A percentile compares a stretch with the other conserved stretches of the same genome.
phyloP scores from a whole-genome alignment of 2,888 invertebrate genomes.

The Leucoma salicis region DNA sequence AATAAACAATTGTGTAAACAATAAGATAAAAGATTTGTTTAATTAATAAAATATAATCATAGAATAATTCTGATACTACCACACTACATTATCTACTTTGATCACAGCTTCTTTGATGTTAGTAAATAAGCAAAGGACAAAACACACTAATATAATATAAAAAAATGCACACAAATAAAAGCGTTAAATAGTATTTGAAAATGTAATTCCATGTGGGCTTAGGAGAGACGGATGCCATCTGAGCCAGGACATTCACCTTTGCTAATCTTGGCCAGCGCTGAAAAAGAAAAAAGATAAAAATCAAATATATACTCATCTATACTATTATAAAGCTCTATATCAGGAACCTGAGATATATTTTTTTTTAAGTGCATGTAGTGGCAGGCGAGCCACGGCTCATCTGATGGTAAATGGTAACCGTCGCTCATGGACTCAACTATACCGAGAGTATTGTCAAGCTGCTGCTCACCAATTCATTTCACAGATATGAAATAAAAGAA shows the following conservation, averaged over 20 bases:
- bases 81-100: slow-evolving; percentile 12
- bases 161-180: slow-evolving; percentile 16
- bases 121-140: slow-evolving; percentile 20
- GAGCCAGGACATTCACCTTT: slow-evolving; percentile 85
- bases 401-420: no score
- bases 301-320: no score
- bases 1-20: slow-evolving; percentile 10
- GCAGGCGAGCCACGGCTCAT: no score
- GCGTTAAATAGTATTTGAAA: slow-evolving; percentile 6
- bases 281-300: slow-evolving; percentile 36
- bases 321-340: no score
- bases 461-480: no score
- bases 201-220: slow-evolving; percentile 34
- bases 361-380: no score
- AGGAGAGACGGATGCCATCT: slow-evolving; percentile 83
- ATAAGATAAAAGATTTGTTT: slow-evolving; percentile 1
- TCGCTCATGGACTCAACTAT: no score
- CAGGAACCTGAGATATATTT: no score
- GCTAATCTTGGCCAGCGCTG: slow-evolving; percentile 82
- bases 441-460: no score
- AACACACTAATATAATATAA: slow-evolving; percentile 8
- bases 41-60: background rate
- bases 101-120: slow-evolving; percentile 58
- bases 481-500: no score
- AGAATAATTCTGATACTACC: background rate